These are phyloP conservation scores for Dallia pectoralis DNA, from an alignment of 2,797 vertebrate species.

Conservation along the genomic window DNA sequence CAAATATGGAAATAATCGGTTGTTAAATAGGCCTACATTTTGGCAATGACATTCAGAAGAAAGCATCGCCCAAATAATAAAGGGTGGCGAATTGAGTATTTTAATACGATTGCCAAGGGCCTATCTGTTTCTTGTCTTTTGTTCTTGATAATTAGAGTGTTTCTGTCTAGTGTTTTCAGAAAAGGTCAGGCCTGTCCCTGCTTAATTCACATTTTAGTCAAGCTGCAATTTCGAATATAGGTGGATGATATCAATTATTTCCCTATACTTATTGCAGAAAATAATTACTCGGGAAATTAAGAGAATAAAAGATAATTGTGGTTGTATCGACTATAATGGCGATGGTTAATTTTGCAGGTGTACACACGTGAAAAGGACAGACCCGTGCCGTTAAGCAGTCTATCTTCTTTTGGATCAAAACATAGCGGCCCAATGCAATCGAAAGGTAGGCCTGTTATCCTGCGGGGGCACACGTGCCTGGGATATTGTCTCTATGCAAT, in stretches of 20 bases:
- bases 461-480: neutral
- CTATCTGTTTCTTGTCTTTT: neutral
- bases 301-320: slow-evolving; percentile 67
- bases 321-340: slow-evolving; percentile 52
- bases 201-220: neutral
- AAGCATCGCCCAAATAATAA: neutral
- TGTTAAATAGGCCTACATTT: neutral
- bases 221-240: neutral
- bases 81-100: neutral
- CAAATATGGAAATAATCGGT: neutral
- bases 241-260: slow-evolving; percentile 1
- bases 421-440: slow-evolving; percentile 76
- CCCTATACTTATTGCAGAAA: slow-evolving; percentile 6
- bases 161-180: slow-evolving; percentile 1
- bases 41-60: neutral
- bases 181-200: neutral
- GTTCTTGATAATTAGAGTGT: slow-evolving; percentile 6
- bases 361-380: slow-evolving; percentile 80
- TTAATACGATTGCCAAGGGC: neutral
- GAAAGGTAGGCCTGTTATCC: slow-evolving; percentile 68
- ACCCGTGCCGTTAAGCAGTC: slow-evolving; percentile 64
- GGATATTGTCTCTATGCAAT: slow-evolving; percentile 6
- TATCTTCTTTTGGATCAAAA: slow-evolving; percentile 66
- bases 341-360: slow-evolving; percentile 76
- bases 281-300: slow-evolving; percentile 31